Evolutionary conservation across 2,113 vertebrate species (phyloP), one percentile per base, ranked within the genome.

Genomic region (Anarhynchus alexandrinus): DNA sequence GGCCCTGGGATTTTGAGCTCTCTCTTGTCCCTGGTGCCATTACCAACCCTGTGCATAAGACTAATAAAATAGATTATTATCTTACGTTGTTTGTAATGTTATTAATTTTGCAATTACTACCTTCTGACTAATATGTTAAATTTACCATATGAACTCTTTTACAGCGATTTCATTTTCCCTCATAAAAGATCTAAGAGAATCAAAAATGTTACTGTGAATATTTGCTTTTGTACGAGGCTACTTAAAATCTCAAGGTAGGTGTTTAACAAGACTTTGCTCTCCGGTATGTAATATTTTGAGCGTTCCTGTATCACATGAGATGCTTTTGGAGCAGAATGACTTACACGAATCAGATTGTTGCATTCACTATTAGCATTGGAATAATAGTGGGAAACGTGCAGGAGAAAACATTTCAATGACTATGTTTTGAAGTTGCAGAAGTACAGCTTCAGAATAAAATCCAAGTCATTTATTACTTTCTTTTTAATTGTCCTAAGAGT

Each of bases 21-120:
- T 85, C 52, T 17, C 17, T 30, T 57, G 57, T 67, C 42, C 25
- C 9, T 22, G 67, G 20, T 58, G 30, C 5, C 3, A 1, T 36
- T 88, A 57, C 15, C 19, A 20, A 90, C 5, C 6, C 1, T 1
- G 14, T 78, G 22, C 29, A 52, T 23, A 45, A 82, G 21, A n/a
- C 11, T 92, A 67, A 90, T 72, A 72, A 82, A 64, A 78, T 12
- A 54, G 34, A n/a, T 94, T 66, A 42, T 89, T 89, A 69, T 92
- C 49, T 45, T 49, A 36, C 5, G 10, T 45, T 90, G 32, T 55
- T 95, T 89, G 3, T 29, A 81, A 73, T 10, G 29, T 40, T 61
- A 27, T 66, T 74, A 32, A 51, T 81, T 81, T 94, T 90, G 45
- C 20, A 79, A 10, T 85, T 82, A 23, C 3, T 54, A 18, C 77